Base-by-base conservation (phyloP, 2,113 vertebrate species). In the Apeltes quadracus region DNA sequence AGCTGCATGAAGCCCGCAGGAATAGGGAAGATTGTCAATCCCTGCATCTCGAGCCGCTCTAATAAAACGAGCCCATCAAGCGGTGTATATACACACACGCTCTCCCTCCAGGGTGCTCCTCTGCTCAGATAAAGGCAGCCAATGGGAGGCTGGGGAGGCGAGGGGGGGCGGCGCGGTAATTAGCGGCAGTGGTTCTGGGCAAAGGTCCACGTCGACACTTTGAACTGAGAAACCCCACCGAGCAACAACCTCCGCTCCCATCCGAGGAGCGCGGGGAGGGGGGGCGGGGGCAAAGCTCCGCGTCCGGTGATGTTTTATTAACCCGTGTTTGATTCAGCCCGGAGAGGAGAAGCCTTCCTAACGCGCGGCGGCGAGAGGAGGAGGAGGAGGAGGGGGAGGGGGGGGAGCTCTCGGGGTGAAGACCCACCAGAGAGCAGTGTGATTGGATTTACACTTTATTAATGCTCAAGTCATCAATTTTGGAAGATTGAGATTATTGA, bases 31-130 rank as follows among this genome's bases (percentile, higher is more conserved):
- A 83, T 74, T 12, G n/a, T 75, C 66, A 65, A 83, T 87, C 82
- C 80, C 75, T 67, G 66, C 69, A 75, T 79, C 69, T 80, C 54
- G 12, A 81, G 58, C 48, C 7, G 46, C 68, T 64, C 63, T 78
- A 79, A 84, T 87, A 82, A 87, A 91, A 83, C 82, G 64, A 71
- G 62, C 63, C 50, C 79, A 83, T 87, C 62, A 82, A 74, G 72
- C 0, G 8, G 25, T 77, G 64, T 56, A 4, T 41, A 13, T 34
- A 76, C 38, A 76, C 38, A 81, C 43, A 39, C 59, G 54, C 27
- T 38, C 4, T 0, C 51, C 25, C 83, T 14, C 68, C 38, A 22
- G 61, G 79, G 87, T 65, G 55, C 39, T 76, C 67, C 76, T 27
- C 34, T 4, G 53, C 57, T 75, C 76, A 75, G n/a, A 86, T 71